Percentiles rank a stretch among this genome's conserved stretches.
phyloP scores from a whole-genome alignment of 2,113 vertebrate genomes.

The Coreoperca whiteheadi region DNA sequence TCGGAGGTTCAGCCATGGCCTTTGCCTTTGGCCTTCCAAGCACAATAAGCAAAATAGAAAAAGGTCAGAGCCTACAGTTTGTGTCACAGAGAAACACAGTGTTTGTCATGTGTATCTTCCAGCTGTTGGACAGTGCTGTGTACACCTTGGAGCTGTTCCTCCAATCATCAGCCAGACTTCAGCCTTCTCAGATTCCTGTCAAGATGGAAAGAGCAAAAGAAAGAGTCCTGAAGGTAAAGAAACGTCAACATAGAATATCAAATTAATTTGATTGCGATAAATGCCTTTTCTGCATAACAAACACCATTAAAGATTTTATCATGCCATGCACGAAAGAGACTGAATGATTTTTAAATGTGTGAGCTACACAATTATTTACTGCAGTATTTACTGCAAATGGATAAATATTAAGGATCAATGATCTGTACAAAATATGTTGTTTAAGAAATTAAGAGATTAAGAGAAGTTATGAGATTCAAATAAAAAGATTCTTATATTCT shows the following conservation, averaged over 20 bases:
- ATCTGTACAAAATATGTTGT: neutral
- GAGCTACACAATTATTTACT: neutral
- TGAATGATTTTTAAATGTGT: neutral
- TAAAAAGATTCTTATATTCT: neutral
- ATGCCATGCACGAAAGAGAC: neutral
- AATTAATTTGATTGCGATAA: neutral
- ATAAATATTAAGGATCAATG: neutral
- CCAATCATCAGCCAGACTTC: slow-evolving; percentile 57
- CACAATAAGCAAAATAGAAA: neutral
- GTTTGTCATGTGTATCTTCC: slow-evolving; percentile 25
- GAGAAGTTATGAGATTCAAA: neutral
- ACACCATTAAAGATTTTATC: neutral
- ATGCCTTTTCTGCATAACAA: neutral
- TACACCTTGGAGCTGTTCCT: slow-evolving; percentile 70
- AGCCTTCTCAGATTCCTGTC: slow-evolving; percentile 50
- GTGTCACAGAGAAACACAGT: neutral
- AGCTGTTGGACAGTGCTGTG: slow-evolving; percentile 71
- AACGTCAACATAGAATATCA: neutral
- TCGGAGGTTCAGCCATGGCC: neutral
- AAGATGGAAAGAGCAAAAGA: slow-evolving; percentile 65
- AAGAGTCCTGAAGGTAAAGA: slow-evolving; percentile 73
- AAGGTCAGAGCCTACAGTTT: neutral
- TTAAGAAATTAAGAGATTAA: neutral
- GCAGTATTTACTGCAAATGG: neutral
- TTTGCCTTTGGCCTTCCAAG: too few relatives aligned